Evolutionary conservation across 2,888 invertebrate species (phyloP).

Genomic region (Thereva nobilitata): DNA sequence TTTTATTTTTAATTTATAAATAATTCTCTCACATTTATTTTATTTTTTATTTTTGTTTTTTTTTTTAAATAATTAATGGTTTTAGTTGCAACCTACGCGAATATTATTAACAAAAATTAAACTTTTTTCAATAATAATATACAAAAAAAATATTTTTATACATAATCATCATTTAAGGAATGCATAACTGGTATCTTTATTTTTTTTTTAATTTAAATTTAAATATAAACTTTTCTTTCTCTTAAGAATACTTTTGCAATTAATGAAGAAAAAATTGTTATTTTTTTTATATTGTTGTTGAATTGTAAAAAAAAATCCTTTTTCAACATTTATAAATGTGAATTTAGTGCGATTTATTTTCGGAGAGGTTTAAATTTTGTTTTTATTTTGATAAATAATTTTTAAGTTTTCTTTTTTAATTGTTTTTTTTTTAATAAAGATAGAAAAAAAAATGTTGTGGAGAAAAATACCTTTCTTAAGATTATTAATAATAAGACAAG

Average conservation of each 20-base stretch:
- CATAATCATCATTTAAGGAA: conserved; percentile 31
- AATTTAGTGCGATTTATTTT: too few relatives aligned
- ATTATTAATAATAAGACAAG: conserved; percentile 25
- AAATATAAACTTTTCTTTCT: background rate
- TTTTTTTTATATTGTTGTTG: conserved; percentile 17
- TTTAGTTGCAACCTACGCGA: background rate
- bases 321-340: too few relatives aligned
- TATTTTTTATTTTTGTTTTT: too few relatives aligned
- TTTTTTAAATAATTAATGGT: too few relatives aligned
- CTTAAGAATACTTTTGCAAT: conserved; percentile 14
- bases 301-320: background rate
- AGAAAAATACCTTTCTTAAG: background rate
- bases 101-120: conserved; percentile 1
- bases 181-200: conserved; percentile 38
- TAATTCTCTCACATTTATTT: too few relatives aligned
- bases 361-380: too few relatives aligned
- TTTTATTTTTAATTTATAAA: too few relatives aligned
- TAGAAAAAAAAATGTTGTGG: conserved; percentile 15
- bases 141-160: conserved; percentile 23
- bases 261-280: conserved; percentile 16
- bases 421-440: conserved; percentile 14
- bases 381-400: too few relatives aligned
- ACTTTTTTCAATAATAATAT: conserved; percentile 12
- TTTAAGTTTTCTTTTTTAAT: too few relatives aligned
- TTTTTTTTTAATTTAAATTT: background rate